Evolutionary conservation across 2,797 vertebrate species (phyloP).

Genomic region (Phaenicophaeus curvirostris): DNA sequence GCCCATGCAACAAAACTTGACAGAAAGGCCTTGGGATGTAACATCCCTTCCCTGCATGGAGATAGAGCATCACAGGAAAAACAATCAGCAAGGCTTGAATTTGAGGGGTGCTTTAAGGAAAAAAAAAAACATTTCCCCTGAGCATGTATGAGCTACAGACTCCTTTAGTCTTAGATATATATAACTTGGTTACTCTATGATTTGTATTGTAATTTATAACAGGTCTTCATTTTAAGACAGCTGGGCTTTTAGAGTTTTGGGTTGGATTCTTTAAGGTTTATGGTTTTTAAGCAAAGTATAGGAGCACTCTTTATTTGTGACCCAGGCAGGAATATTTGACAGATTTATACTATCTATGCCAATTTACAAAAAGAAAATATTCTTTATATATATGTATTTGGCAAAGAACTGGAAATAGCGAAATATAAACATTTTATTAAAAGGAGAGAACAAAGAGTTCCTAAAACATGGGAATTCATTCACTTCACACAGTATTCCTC

Average conservation of each 20-base stretch:
- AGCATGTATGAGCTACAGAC: background rate
- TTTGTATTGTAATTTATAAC: background rate
- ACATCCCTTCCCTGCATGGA: background rate
- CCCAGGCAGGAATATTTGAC: background rate
- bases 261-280: background rate
- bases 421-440: background rate
- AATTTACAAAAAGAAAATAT: background rate
- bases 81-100: background rate
- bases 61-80: background rate
- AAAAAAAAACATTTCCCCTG: background rate
- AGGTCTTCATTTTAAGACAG: background rate
- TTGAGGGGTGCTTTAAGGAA: background rate
- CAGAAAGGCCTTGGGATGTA: background rate
- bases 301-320: background rate
- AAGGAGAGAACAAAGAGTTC: background rate
- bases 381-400: background rate
- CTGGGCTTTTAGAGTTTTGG: background rate
- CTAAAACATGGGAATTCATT: background rate
- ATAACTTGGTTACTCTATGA: fast-evolving
- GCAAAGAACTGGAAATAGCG: background rate
- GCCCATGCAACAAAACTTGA: background rate
- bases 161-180: background rate
- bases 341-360: background rate
- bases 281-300: background rate
- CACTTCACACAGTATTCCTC: background rate